phyloP scores from a whole-genome alignment of 2,797 vertebrate genomes.

The Poeciliopsis presidionis region DNA sequence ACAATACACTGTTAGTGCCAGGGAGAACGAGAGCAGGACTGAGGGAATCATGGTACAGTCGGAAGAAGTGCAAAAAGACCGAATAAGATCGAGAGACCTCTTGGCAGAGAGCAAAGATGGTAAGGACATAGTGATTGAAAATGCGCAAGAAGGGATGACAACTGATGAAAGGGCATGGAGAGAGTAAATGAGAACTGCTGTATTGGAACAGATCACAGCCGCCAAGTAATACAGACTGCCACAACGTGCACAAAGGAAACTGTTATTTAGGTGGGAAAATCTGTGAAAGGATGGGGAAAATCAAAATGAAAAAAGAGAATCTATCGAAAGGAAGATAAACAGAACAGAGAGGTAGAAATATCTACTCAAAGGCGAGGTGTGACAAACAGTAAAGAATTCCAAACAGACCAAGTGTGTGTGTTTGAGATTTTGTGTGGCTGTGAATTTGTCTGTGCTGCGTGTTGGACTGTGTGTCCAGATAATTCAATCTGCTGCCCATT shows the following conservation, averaged over 20 bases:
- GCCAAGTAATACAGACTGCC: constrained; percentile 43
- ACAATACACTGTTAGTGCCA: constrained; percentile 65
- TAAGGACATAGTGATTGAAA: constrained; percentile 30
- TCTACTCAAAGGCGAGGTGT: constrained; percentile 51
- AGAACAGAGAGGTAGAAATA: constrained; percentile 41
- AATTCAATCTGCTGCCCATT: constrained; percentile 83
- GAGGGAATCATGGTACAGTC: constrained; percentile 23
- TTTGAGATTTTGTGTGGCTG: constrained; percentile 42
- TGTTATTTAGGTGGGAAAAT: constrained; percentile 35
- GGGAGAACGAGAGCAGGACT: constrained; percentile 34
- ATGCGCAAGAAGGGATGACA: constrained; percentile 44
- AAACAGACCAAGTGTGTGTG: constrained; percentile 46
- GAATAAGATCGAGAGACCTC: constrained; percentile 49
- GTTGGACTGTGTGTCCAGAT: constrained; percentile 74
- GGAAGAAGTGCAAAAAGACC: constrained; percentile 28
- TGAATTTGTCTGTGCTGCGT: constrained; percentile 58
- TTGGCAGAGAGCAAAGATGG: constrained; percentile 35
- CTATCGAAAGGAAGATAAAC: constrained; percentile 37
- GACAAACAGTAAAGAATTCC: constrained; percentile 62
- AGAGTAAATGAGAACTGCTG: constrained; percentile 43
- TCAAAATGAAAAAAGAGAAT: constrained; percentile 39
- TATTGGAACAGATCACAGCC: constrained; percentile 51
- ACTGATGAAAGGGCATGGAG: constrained; percentile 52
- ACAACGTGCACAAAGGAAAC: constrained; percentile 44
- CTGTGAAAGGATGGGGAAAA: constrained; percentile 22